phyloP scores from a whole-genome alignment of 1,140 invertebrate species.

The Lordiphosa collinella region DNA sequence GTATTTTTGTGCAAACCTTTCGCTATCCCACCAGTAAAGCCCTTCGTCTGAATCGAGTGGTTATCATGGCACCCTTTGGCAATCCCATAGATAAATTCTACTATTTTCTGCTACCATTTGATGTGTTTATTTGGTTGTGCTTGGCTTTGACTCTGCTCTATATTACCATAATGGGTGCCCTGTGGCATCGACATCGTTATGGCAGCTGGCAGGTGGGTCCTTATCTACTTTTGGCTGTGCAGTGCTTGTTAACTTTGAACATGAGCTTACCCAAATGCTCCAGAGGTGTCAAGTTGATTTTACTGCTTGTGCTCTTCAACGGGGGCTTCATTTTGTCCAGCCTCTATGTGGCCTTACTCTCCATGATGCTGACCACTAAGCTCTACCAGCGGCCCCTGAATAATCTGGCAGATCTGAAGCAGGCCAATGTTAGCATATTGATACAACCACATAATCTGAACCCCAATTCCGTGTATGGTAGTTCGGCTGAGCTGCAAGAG shows the following conservation, averaged over 20 bases:
- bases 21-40: slow-evolving; percentile 24
- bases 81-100: slow-evolving; percentile 38
- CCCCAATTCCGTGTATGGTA: slow-evolving; percentile 20
- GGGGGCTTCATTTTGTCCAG: slow-evolving; percentile 25
- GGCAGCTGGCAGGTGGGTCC: slow-evolving; percentile 31
- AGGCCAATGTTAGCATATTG: slow-evolving; percentile 30
- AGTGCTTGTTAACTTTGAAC: slow-evolving; percentile 18
- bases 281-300: background rate
- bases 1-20: slow-evolving; percentile 29
- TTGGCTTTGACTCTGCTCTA: slow-evolving; percentile 11
- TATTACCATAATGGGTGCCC: slow-evolving; percentile 17
- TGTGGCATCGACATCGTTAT: slow-evolving; percentile 19
- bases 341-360: slow-evolving; percentile 33
- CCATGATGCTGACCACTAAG: slow-evolving; percentile 39
- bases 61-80: slow-evolving; percentile 37
- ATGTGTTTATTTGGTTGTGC: slow-evolving; percentile 16
- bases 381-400: slow-evolving; percentile 30
- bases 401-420: slow-evolving; percentile 30
- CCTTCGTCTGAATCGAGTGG: slow-evolving; percentile 29
- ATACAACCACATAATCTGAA: slow-evolving; percentile 10
- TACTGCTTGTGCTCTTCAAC: slow-evolving; percentile 27
- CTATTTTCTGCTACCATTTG: slow-evolving; percentile 41
- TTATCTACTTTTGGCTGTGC: slow-evolving; percentile 31
- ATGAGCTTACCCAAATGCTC: slow-evolving; percentile 16
- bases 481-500: slow-evolving; percentile 26